phyloP scores from a whole-genome alignment of 1,140 invertebrate genomes.

The Diorhabda elongata region DNA sequence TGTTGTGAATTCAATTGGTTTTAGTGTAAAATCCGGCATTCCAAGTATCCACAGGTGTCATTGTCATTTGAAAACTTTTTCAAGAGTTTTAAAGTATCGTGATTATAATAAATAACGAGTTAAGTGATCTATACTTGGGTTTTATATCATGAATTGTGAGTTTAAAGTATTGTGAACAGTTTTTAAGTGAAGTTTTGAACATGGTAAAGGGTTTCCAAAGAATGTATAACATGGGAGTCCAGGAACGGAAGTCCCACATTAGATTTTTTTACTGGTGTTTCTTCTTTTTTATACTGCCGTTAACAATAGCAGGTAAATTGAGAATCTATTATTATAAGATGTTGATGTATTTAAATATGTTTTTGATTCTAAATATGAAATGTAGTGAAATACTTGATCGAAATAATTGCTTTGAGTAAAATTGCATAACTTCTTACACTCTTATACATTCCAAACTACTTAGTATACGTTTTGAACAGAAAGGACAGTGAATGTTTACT shows the following conservation, averaged over 20 bases:
- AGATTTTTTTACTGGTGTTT: slow-evolving; percentile 7
- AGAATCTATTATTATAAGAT: too few species aligned
- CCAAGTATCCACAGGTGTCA: slow-evolving; percentile 25
- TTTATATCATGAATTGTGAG: neutral
- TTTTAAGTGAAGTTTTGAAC: neutral
- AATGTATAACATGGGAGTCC: slow-evolving; percentile 12
- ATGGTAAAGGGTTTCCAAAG: slow-evolving; percentile 3
- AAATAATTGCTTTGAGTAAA: too few species aligned
- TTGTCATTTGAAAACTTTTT: slow-evolving; percentile 3
- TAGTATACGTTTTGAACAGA: too few species aligned
- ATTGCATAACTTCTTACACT: too few species aligned
- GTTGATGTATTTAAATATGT: too few species aligned
- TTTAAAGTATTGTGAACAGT: neutral
- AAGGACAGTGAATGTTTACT: too few species aligned
- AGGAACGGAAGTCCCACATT: slow-evolving; percentile 10
- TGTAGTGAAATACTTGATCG: too few species aligned
- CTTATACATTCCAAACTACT: too few species aligned
- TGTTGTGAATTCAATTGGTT: neutral
- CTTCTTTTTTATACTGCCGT: neutral
- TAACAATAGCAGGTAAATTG: slow-evolving; percentile 13
- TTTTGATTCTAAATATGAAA: too few species aligned
- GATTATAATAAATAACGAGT: neutral
- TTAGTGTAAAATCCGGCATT: neutral
- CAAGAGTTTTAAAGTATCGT: neutral
- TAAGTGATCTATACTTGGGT: neutral